Conservation (phyloP, 2,888 invertebrate species). For the Tinea trinotella region DNA sequence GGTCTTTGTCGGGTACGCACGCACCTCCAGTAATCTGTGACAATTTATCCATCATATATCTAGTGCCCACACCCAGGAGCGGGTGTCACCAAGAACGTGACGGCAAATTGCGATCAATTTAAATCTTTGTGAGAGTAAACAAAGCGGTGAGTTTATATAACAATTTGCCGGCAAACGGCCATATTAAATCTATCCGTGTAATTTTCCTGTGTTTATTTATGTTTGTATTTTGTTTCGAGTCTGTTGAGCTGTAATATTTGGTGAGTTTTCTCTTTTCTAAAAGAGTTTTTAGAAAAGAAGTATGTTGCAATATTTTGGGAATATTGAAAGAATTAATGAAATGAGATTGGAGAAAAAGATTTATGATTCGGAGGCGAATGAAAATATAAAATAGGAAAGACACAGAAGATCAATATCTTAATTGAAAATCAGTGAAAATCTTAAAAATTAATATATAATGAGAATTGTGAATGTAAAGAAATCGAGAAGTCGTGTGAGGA, state of each 20-base stretch:
- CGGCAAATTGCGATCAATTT: conserved; percentile 62
- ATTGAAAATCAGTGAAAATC: too few relatives aligned
- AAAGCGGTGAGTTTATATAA: conserved; percentile 51
- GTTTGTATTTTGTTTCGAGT: not conserved
- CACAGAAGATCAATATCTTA: too few relatives aligned
- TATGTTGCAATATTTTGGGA: too few relatives aligned
- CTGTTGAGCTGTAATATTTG: not conserved
- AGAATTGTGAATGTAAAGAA: too few relatives aligned
- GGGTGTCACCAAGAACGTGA: conserved; percentile 51
- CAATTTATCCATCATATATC: not conserved
- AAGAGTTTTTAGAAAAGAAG: too few relatives aligned
- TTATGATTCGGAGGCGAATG: too few relatives aligned
- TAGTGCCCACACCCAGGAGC: conserved; percentile 26
- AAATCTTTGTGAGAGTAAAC: conserved; percentile 68
- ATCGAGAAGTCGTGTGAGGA: too few relatives aligned
- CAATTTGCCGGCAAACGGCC: not conserved
- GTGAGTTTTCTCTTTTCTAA: not conserved
- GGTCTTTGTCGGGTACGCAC: conserved; percentile 4
- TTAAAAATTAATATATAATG: too few relatives aligned
- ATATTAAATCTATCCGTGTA: not conserved
- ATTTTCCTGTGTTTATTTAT: conserved; percentile 7
- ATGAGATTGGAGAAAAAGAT: too few relatives aligned
- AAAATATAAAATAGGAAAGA: too few relatives aligned
- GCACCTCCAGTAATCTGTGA: not conserved
- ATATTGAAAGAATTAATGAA: too few relatives aligned